phyloP scores from a whole-genome alignment of 1,140 invertebrate species.

The Drosophila melanica region DNA sequence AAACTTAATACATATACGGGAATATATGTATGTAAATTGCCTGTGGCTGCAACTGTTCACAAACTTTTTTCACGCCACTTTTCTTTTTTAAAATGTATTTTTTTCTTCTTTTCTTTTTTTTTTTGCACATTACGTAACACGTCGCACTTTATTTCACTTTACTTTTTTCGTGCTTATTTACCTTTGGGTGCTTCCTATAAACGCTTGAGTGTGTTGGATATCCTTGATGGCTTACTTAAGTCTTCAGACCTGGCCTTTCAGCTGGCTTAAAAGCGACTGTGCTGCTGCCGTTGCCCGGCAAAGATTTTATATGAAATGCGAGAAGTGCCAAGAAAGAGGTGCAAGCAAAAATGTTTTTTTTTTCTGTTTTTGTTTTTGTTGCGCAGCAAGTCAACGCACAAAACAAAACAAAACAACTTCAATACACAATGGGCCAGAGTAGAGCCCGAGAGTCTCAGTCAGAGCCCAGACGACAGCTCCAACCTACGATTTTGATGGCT shows the following conservation, averaged over 20 bases:
- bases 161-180: conserved; percentile 54
- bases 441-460: not conserved
- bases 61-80: conserved; percentile 36
- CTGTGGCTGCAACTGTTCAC: conserved; percentile 7
- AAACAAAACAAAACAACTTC: conserved; percentile 44
- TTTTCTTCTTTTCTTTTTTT: conserved; percentile 7
- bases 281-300: conserved; percentile 58
- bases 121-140: conserved; percentile 61
- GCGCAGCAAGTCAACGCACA: conserved; percentile 36
- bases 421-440: conserved; percentile 56
- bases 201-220: conserved; percentile 49
- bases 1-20: not conserved
- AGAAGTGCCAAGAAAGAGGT: conserved; percentile 62
- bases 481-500: conserved; percentile 55
- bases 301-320: conserved; percentile 79
- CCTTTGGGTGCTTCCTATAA: conserved; percentile 76
- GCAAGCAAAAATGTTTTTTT: conserved; percentile 31
- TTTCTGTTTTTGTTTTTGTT: conserved; percentile 12
- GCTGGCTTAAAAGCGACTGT: conserved; percentile 73
- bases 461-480: conserved; percentile 41
- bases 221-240: conserved; percentile 57
- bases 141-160: conserved; percentile 72
- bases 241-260: conserved; percentile 57
- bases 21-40: not conserved
- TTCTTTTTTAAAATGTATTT: conserved; percentile 20